Conservation (phyloP, 2,888 invertebrate genomes). For the Geotrupes spiniger region DNA sequence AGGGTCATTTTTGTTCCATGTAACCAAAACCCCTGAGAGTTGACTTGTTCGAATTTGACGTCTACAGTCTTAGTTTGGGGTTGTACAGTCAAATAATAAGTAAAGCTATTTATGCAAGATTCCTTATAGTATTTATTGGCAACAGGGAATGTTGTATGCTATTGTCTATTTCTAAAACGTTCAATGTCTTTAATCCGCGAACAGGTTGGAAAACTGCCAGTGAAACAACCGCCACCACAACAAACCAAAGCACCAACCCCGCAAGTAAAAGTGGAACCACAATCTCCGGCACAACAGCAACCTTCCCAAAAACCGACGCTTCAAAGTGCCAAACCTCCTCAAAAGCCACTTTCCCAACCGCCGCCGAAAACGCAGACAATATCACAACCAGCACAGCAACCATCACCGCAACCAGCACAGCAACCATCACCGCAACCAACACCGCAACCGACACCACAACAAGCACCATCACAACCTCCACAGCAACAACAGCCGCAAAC, state of each 20-base stretch:
- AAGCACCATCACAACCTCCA: slow-evolving; percentile 21
- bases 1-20: slow-evolving; percentile 16
- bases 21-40: slow-evolving; percentile 27
- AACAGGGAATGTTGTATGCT: no score
- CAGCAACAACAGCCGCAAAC: slow-evolving; percentile 25
- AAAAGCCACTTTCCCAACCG: slow-evolving; percentile 22
- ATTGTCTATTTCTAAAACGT: no score
- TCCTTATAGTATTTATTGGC: not conserved
- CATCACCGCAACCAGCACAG: slow-evolving; percentile 2
- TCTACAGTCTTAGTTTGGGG: slow-evolving; percentile 23
- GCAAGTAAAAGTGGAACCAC: not conserved
- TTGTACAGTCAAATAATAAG: slow-evolving; percentile 20
- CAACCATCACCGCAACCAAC: slow-evolving; percentile 7
- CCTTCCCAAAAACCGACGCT: not conserved
- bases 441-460: slow-evolving; percentile 23
- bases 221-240: slow-evolving; percentile 10
- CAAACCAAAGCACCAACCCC: slow-evolving; percentile 2
- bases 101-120: not conserved
- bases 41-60: slow-evolving; percentile 13
- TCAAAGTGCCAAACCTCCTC: not conserved
- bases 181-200: not conserved
- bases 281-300: not conserved
- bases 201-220: not conserved
- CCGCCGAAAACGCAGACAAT: slow-evolving; percentile 23
- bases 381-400: slow-evolving; percentile 15